Percentiles rank a stretch among this genome's conserved stretches.
Conservation (phyloP, 1,140 invertebrate species). For the Pseudomyrmex gracilis region DNA sequence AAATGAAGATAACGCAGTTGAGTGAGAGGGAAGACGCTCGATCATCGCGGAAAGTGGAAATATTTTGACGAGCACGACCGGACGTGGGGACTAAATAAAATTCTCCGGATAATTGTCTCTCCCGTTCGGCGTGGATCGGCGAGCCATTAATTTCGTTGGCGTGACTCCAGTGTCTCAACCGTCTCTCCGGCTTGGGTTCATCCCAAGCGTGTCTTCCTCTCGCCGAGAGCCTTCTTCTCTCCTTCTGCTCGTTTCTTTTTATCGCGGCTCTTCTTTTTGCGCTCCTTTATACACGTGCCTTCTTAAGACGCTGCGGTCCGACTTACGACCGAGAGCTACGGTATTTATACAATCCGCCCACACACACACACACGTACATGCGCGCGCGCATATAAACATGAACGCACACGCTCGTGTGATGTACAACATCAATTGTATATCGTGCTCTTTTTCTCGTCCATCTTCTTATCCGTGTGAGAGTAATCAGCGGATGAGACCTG, state of each 20-base stretch:
- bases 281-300: constrained; percentile 66
- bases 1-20: background rate
- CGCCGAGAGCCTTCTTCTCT: constrained; percentile 25
- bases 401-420: no score
- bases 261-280: constrained; percentile 61
- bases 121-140: constrained; percentile 32
- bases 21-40: constrained; percentile 44
- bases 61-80: constrained; percentile 67
- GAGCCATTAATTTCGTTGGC: constrained; percentile 68
- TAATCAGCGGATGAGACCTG: constrained; percentile 44
- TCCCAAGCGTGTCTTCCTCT: constrained; percentile 48
- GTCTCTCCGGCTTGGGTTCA: constrained; percentile 8
- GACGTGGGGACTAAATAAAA: constrained; percentile 66
- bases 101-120: constrained; percentile 72
- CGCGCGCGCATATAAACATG: no score
- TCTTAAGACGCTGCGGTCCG: constrained; percentile 50
- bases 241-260: constrained; percentile 18
- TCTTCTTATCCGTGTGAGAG: constrained; percentile 52
- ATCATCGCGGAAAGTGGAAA: constrained; percentile 71
- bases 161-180: constrained; percentile 62
- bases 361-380: constrained; percentile 30
- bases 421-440: no score
- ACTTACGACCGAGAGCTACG: constrained; percentile 64
- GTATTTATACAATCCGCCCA: constrained; percentile 74
- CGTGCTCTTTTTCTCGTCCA: constrained; percentile 48